A percentile compares a stretch with the other conserved stretches of the same genome.
phyloP scores from a whole-genome alignment of 2,113 vertebrate genomes.

The Cryptotis parvus region DNA sequence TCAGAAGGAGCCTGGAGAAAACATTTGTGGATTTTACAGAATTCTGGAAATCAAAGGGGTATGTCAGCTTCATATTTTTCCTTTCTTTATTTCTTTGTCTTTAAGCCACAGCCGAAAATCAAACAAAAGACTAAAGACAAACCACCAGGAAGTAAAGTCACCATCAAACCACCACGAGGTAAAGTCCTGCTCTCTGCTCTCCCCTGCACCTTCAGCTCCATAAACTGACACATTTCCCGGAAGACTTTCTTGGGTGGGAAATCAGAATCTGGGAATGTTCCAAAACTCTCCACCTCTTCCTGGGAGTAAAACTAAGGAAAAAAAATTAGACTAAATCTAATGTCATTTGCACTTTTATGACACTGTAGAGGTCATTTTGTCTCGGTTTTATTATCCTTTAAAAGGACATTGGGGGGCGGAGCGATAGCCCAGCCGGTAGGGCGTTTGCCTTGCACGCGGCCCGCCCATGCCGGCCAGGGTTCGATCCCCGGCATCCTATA shows the following conservation, averaged over 20 bases:
- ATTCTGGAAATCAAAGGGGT: conserved; percentile 48
- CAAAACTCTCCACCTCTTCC: background rate
- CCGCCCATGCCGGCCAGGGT: no score
- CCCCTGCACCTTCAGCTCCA: background rate
- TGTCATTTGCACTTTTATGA: background rate
- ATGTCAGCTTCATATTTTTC: conserved; percentile 18
- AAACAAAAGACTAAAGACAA: conserved; percentile 37
- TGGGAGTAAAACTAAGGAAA: background rate
- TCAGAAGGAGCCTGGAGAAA: background rate
- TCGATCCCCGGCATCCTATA: no score
- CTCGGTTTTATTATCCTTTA: conserved; percentile 5
- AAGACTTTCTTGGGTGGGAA: background rate
- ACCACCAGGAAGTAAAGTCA: conserved; percentile 73
- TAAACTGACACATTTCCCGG: background rate
- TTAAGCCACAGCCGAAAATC: conserved; percentile 66
- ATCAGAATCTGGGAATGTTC: background rate
- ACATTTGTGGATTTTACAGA: conserved; percentile 17
- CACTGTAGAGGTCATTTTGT: background rate
- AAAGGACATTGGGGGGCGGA: background rate
- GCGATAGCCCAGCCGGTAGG: no score
- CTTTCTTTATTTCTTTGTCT: conserved; percentile 70
- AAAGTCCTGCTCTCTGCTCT: conserved; percentile 24
- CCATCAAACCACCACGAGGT: conserved; percentile 64
- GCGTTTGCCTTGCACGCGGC: no score
- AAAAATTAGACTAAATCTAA: background rate